Conservation (phyloP, 2,113 vertebrate species). For the Tylochromis polylepis region DNA sequence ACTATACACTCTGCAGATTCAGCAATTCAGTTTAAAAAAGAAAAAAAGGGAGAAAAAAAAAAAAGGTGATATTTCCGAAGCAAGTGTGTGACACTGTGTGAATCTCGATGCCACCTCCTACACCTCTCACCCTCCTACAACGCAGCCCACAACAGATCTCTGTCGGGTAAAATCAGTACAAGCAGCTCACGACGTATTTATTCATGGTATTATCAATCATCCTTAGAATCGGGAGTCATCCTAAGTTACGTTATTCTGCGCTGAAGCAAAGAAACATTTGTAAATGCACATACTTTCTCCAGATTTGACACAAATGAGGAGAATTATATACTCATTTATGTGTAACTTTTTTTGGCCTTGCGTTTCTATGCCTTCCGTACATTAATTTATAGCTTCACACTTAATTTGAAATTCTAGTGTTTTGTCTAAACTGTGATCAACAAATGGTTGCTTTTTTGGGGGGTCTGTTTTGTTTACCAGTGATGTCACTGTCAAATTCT, state of each 20-base stretch:
- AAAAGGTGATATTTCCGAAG: constrained; percentile 40
- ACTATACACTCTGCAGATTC: background rate
- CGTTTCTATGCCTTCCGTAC: background rate
- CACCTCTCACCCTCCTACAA: constrained; percentile 64
- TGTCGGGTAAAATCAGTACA: constrained; percentile 13
- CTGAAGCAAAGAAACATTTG: background rate
- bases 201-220: constrained; percentile 44
- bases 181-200: constrained; percentile 32
- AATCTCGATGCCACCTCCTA: constrained; percentile 57
- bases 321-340: background rate
- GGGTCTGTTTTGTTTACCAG: background rate
- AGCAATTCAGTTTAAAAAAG: background rate
- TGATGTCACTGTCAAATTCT: background rate
- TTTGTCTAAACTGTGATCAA: background rate
- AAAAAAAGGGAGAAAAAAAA: background rate
- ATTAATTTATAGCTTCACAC: background rate
- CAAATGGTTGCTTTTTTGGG: background rate
- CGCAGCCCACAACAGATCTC: constrained; percentile 40
- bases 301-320: background rate
- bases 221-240: background rate
- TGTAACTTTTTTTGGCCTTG: background rate
- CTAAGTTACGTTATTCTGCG: background rate
- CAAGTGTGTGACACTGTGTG: constrained; percentile 54
- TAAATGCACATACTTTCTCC: background rate
- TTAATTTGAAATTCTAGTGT: background rate